Evolutionary conservation across 2,797 vertebrate genomes (phyloP).

Genomic region (Tangara arthus): DNA sequence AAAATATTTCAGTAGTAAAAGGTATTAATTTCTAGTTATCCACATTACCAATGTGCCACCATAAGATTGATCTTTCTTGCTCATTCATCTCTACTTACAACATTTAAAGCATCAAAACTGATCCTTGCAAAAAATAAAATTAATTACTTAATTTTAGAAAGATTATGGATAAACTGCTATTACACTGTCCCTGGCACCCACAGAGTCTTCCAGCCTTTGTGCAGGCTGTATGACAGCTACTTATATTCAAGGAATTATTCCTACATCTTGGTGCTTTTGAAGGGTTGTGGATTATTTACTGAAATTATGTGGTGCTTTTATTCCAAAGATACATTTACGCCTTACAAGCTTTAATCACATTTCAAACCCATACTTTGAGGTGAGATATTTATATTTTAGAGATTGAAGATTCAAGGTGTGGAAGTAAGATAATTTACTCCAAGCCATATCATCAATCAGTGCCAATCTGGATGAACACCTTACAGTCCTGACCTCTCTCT

Average conservation of each 20-base stretch:
- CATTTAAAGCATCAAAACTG: neutral
- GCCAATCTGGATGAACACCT: neutral
- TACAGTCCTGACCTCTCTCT: neutral
- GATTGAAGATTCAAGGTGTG: slow-evolving; percentile 24
- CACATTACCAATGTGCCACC: neutral
- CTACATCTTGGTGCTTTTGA: neutral
- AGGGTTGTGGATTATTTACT: neutral
- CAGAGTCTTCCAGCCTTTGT: neutral
- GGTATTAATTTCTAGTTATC: neutral
- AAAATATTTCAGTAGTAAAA: neutral
- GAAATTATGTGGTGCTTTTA: neutral
- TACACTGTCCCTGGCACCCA: neutral
- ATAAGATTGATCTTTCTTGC: neutral
- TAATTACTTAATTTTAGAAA: neutral
- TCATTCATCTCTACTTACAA: neutral
- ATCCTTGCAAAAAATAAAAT: neutral
- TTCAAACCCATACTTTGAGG: slow-evolving; percentile 11
- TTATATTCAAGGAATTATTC: neutral
- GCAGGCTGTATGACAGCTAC: neutral
- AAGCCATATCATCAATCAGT: neutral
- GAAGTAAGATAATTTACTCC: slow-evolving; percentile 8
- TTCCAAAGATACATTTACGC: neutral
- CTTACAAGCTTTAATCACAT: slow-evolving; percentile 17
- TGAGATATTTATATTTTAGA: slow-evolving; percentile 8
- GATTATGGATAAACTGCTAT: neutral